Evolutionary conservation across 2,888 invertebrate genomes (phyloP), one percentile per base, ranked within the genome.

Genomic region (Laothoe populi): DNA sequence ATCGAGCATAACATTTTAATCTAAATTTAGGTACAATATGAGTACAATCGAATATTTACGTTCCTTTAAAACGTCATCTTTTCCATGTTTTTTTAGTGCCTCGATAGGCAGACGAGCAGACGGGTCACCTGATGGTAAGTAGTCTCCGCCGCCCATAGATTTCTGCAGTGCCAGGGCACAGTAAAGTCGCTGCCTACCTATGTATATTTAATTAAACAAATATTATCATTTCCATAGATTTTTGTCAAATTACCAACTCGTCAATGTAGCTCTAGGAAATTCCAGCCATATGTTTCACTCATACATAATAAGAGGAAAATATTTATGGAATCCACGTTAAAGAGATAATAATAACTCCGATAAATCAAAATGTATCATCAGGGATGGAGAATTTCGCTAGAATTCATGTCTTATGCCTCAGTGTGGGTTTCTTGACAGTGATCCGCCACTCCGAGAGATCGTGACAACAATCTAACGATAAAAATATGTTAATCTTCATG

Each of bases 301-400:
- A 53, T 53, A 53, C 31, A 53, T 53, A 53, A 7, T 53, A 31
- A 24, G 24, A 48, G 48, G 23, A 1, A 26, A 48, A 48, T 48
- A 31, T 8, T 1, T 31, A 24, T 16, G 4, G 10, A 16, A 35
- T 53, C 19, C 53, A 19, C 35, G 19, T 10, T 53, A 35, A 31
- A 35, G 53, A 19, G 11, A 31, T 10, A 35, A 53, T 53, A 53
- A 35, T 35, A 53, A 53, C 35, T 21, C 19, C 31, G 10, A 53
- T 16, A 31, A 53, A 53, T 53, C 53, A 53, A 19, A 19, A 11
- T 7, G 24, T n/a, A 26, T 13, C 5, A 53, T 53, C 16, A 35
- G 31, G 16, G 16, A 3, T 31, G 31, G 16, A 53, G 13, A n/a
- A 31, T 53, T 35, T 31, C 31, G 13, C 8, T 8, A 31, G 49